Base-by-base conservation (phyloP, 2,113 vertebrate genomes). In the Crocuta crocuta region DNA sequence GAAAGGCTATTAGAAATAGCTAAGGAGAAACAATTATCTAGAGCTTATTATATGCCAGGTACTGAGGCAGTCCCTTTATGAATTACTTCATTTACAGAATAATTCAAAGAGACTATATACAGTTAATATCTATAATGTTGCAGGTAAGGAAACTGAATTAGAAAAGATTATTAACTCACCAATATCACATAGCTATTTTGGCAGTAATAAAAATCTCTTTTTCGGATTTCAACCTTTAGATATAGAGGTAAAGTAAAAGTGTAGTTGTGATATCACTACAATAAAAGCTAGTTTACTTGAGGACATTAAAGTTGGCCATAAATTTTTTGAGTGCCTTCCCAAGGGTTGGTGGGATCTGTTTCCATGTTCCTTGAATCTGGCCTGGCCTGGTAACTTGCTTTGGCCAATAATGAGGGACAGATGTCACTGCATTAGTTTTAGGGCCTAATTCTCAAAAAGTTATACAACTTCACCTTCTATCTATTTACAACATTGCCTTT, bases 341-440 rank as follows among this genome's bases (percentile, higher is more conserved):
- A 26, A 1, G 13, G 76, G 15, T 48, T 43, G 16, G 21, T 70
- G 24, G 24, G 26, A 58, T 8, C 4, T 58, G 9, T 71, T 71
- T 81, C 7, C 19, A 50, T 50, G 23, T 3, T 13, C 33, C 28
- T 15, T 10, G 16, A 35, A 24, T 79, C 8, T 33, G 26, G 2
- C 9, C 24, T 66, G 5, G 50, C 4, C 2, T 53, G 43, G 2
- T 15, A 21, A 61, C 7, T 80, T 66, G 7, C 31, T 79, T 79
- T 35, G 19, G 9, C 31, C 16, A 45, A 15, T 58, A n/a, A 19
- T 26, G 8, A 55, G 1, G 4, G 4, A 0, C 1, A 79, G 66
- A 3, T 53, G 5, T 28, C 21, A 39, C 10, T 82, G 9, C 9
- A 1, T 73, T 35, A 58, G 11, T 68, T 87, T 50, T 35, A 63